Base-by-base conservation (phyloP, 2,888 invertebrate genomes). In the Heteromyza rotundicornis region DNA sequence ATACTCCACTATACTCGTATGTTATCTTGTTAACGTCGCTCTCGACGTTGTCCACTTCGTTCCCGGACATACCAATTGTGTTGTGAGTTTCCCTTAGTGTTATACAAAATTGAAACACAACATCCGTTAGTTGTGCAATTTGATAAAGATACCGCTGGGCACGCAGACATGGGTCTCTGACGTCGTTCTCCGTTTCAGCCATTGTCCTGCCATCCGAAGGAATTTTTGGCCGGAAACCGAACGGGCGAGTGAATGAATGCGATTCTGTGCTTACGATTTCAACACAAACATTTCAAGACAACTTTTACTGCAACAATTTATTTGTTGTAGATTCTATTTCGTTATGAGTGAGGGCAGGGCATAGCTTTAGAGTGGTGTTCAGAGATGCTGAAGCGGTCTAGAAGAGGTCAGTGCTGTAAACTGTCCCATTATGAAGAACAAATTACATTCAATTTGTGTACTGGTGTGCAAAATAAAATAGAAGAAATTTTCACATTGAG, bases 381-480 rank as follows among this genome's bases (percentile, higher is more conserved):
- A 8, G 32, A n/a, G 40, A n/a, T 2, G 40, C 3, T 40, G 40
- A 27, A 27, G 10, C n/a, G n/a, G n/a, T n/a, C n/a, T n/a, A n/a
- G n/a, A n/a, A n/a, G n/a, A n/a, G n/a, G n/a, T n/a, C n/a, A n/a
- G n/a, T 40, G 16, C 24, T 52, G 50, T 52, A 58, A 54, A 55
- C 35, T 64, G 40, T 55, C 60, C 57, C 27, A 57, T 68, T 67
- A 70, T 67, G 66, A 67, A 67, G 57, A 63, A 68, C 69, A 70
- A 70, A 70, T 70, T 67, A 69, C 60, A 65, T 65, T 66, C 64
- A 67, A 69, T 70, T 68, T 70, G 65, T 67, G 64, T 58, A 57
- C n/a, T n/a, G n/a, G n/a, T n/a, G n/a, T n/a, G n/a, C n/a, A n/a
- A n/a, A n/a, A n/a, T n/a, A n/a, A n/a, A n/a, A n/a, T 61, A 55